Evolutionary conservation across 2,797 vertebrate species (phyloP).

Genomic region (Lophotriccus pileatus): DNA sequence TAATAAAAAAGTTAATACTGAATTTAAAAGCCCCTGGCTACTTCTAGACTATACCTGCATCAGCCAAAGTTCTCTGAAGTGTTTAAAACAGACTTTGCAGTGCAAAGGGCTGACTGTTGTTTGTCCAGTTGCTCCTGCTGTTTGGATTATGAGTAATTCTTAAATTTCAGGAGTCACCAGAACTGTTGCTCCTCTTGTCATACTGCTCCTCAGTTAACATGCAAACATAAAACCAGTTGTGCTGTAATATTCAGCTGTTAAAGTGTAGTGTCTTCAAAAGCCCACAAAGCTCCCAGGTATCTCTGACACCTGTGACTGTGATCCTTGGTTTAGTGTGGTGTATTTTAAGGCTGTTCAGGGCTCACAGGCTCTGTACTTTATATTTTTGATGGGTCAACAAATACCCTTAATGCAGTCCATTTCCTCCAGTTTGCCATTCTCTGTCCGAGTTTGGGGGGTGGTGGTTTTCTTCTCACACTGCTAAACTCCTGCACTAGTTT

Average conservation of each 20-base stretch:
- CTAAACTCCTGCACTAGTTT: neutral
- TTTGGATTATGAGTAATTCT: neutral
- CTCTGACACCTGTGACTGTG: neutral
- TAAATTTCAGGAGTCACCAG: neutral
- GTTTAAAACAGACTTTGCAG: neutral
- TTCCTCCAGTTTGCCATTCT: neutral
- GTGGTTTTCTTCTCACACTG: neutral
- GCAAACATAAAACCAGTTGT: neutral
- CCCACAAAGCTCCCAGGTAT: neutral
- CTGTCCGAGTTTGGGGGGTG: fast-evolving
- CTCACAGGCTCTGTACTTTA: fast-evolving
- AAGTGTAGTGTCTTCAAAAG: neutral
- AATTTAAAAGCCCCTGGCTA: neutral
- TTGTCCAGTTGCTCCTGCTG: neutral
- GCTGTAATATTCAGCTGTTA: neutral
- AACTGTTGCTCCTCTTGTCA: neutral
- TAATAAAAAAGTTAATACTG: neutral
- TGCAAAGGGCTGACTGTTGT: neutral
- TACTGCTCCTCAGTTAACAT: neutral
- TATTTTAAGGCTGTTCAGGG: neutral
- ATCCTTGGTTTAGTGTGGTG: fast-evolving
- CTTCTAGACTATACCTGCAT: neutral
- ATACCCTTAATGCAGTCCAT: neutral
- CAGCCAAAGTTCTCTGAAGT: neutral
- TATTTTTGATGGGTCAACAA: neutral